A percentile compares a stretch with the other conserved stretches of the same genome.
phyloP scores from a whole-genome alignment of 1,140 invertebrate genomes.

The Stegodyphus mimosarum region DNA sequence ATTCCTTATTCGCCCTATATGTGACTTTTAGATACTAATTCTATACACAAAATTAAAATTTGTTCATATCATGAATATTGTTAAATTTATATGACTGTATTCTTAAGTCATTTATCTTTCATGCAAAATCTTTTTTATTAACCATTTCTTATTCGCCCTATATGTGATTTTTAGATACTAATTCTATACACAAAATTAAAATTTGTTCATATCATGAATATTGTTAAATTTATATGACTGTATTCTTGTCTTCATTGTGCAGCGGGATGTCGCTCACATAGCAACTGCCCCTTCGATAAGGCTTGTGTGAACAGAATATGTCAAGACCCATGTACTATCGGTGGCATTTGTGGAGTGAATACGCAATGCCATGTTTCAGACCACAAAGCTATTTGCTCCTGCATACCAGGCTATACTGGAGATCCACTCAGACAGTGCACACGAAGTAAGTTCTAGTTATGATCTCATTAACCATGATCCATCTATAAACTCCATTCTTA shows the following conservation, averaged over 20 bases:
- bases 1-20: too few species aligned
- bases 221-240: background rate
- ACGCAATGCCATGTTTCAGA: constrained; percentile 83
- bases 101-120: background rate
- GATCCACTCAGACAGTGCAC: constrained; percentile 84
- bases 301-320: constrained; percentile 84
- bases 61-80: background rate
- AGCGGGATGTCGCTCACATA: constrained; percentile 64
- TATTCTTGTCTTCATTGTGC: background rate
- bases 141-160: too few species aligned
- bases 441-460: constrained; percentile 68
- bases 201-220: background rate
- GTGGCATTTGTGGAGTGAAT: constrained; percentile 81
- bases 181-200: too few species aligned
- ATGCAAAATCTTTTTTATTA: background rate
- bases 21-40: too few species aligned
- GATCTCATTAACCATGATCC: too few species aligned
- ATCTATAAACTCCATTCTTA: too few species aligned
- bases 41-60: background rate
- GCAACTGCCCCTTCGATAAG: constrained; percentile 80
- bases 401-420: constrained; percentile 84
- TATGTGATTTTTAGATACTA: too few species aligned
- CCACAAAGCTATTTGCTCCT: constrained; percentile 86
- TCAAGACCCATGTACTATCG: constrained; percentile 78
- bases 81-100: background rate